Evolutionary conservation across 2,113 vertebrate genomes (phyloP), one percentile per base, ranked within the genome.

Genomic region (Mustela lutreola): DNA sequence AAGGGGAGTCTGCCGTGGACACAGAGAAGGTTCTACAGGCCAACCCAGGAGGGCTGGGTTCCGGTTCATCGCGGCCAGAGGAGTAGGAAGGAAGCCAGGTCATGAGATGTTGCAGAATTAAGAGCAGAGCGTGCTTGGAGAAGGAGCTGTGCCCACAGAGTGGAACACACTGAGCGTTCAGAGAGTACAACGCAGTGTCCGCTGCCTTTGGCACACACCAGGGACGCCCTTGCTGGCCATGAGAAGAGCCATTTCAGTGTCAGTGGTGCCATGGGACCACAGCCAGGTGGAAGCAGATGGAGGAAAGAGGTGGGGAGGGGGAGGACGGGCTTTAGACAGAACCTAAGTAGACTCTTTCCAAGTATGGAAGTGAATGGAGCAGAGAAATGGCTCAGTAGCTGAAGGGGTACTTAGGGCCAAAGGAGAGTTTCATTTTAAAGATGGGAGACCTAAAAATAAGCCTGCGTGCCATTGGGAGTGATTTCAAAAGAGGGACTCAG

Each of bases 401-500:
- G 42, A 78, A 45, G 26, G 78, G 76, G 5, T 24, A 9, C 28
- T 53, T 2, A 53, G 85, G 4, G 36, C 36, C 82, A 78, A 85
- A 85, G 12, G 33, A 67, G 42, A 92, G 16, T 56, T 95, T 88
- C 33, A 84, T 36, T 62, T 70, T 88, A 62, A 33, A 94, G 83
- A 12, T 22, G 39, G 45, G 11, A 14, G n/a, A 39, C 50, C 31
- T 53, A 42, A 85, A 76, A 88, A 26, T 33, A 39, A 42, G 28
- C 10, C 31, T 86, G 21, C 50, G 4, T 45, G 28, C 22, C 24
- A 1, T 0, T 10, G n/a, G 48, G n/a, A 39, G 18, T 84, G 76
- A 73, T 3, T 15, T 58, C 62, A 89, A 53, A 84, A 50, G 28
- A 50, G 42, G 18, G 21, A 65, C 4, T 62, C 56, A 45, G 5